Conservation (phyloP, 2,888 invertebrate genomes). For the Ischnura elegans region DNA sequence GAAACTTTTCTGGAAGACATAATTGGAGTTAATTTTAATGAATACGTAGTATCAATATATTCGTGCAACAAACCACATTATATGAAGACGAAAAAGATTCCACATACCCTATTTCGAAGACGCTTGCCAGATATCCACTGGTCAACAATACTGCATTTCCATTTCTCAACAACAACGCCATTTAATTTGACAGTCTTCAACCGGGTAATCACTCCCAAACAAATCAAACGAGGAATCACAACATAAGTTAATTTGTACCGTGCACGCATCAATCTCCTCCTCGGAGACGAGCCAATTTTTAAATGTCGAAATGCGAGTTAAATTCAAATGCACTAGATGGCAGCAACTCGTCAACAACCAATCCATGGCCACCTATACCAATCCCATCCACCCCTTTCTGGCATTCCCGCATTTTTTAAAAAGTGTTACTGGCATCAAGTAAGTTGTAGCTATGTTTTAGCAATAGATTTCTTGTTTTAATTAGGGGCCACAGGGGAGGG, state of each 20-base stretch:
- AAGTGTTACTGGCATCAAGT: too few species aligned
- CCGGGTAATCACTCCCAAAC: neutral
- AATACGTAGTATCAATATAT: too few species aligned
- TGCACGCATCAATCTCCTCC: neutral
- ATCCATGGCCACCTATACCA: too few species aligned
- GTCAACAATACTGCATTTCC: slow-evolving; percentile 44
- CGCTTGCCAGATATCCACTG: slow-evolving; percentile 15
- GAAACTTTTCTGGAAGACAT: too few species aligned
- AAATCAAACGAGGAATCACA: neutral
- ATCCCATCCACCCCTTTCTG: neutral
- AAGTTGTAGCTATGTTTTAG: too few species aligned
- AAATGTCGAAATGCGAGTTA: slow-evolving; percentile 12
- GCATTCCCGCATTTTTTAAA: neutral
- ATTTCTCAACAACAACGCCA: slow-evolving; percentile 42
- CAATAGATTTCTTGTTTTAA: too few species aligned
- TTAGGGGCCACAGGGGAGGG: too few species aligned
- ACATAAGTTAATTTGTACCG: neutral
- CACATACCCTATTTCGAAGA: slow-evolving; percentile 48
- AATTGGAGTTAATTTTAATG: too few species aligned
- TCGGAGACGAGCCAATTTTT: neutral
- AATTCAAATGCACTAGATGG: neutral
- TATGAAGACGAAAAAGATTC: neutral
- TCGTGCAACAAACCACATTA: neutral
- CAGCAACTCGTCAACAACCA: neutral
- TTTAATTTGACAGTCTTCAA: neutral